phyloP scores from a whole-genome alignment of 1,140 invertebrate species.

The Macrotrachela quadricornifera region DNA sequence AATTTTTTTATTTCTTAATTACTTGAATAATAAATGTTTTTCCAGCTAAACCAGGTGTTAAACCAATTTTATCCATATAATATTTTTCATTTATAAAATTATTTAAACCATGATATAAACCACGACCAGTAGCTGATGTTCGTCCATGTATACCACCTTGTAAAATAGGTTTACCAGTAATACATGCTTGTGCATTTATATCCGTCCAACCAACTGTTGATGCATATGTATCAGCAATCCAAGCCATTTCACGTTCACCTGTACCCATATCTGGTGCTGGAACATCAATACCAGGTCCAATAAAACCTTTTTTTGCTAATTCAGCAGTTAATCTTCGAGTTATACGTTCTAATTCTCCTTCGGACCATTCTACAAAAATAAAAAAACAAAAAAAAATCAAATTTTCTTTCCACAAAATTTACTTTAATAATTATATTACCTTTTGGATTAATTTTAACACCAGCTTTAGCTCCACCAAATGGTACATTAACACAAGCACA shows the following conservation, averaged over 20 bases:
- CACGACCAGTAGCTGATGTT: slow-evolving; percentile 78
- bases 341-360: slow-evolving; percentile 90
- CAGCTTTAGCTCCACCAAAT: slow-evolving; percentile 73
- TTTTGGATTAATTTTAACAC: slow-evolving; percentile 86
- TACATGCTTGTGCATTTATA: slow-evolving; percentile 89
- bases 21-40: slow-evolving; percentile 86
- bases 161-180: slow-evolving; percentile 92
- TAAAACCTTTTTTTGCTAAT: slow-evolving; percentile 94
- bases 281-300: slow-evolving; percentile 87
- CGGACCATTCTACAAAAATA: slow-evolving; percentile 47
- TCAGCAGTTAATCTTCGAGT: slow-evolving; percentile 87
- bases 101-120: slow-evolving; percentile 88
- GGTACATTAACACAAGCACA: slow-evolving; percentile 89
- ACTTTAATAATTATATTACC: too few species aligned
- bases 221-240: slow-evolving; percentile 95
- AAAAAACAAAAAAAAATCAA: too few species aligned
- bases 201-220: slow-evolving; percentile 84
- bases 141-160: slow-evolving; percentile 73
- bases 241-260: slow-evolving; percentile 93
- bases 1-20: too few species aligned
- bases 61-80: slow-evolving; percentile 87
- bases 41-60: slow-evolving; percentile 77
- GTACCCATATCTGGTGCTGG: slow-evolving; percentile 96
- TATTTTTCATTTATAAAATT: slow-evolving; percentile 90
- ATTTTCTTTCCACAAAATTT: too few species aligned